These are phyloP conservation scores for Scomber colias DNA, from an alignment of 2,113 vertebrate genomes.

Conservation along the genomic window DNA sequence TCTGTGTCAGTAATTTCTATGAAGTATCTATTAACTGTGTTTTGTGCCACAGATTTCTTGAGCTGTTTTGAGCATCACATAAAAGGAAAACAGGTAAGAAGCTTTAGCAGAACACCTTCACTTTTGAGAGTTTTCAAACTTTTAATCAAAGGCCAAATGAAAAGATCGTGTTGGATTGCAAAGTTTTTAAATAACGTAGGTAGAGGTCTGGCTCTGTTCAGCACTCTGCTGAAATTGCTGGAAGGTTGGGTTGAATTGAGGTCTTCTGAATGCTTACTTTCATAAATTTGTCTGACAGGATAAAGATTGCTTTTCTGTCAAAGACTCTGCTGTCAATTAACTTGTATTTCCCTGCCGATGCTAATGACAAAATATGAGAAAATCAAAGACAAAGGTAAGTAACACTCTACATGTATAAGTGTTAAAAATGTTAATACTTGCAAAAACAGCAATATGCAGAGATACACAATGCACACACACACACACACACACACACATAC, in stretches of 20 bases:
- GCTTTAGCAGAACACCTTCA: neutral
- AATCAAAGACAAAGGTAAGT: neutral
- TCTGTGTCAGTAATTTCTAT: neutral
- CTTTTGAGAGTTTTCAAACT: slow-evolving; percentile 34
- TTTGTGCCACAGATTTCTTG: neutral
- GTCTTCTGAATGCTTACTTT: slow-evolving; percentile 37
- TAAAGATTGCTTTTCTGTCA: slow-evolving; percentile 23
- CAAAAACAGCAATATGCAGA: neutral
- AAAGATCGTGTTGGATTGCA: slow-evolving; percentile 33
- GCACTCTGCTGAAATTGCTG: slow-evolving; percentile 46
- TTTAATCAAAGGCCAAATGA: slow-evolving; percentile 53
- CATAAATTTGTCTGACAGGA: slow-evolving; percentile 22
- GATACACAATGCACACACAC: too few relatives aligned
- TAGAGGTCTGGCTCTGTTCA: slow-evolving; percentile 26
- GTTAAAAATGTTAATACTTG: neutral
- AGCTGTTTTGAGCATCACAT: neutral
- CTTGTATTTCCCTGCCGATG: neutral
- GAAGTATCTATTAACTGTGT: slow-evolving; percentile 2
- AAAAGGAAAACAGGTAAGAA: neutral
- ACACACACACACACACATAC: neutral
- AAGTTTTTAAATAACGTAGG: slow-evolving; percentile 28
- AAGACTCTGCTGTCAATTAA: slow-evolving; percentile 32
- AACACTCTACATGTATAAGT: neutral
- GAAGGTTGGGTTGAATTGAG: slow-evolving; percentile 30
- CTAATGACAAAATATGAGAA: neutral